phyloP scores from a whole-genome alignment of 2,888 invertebrate genomes.

The Cepaea hortensis region DNA sequence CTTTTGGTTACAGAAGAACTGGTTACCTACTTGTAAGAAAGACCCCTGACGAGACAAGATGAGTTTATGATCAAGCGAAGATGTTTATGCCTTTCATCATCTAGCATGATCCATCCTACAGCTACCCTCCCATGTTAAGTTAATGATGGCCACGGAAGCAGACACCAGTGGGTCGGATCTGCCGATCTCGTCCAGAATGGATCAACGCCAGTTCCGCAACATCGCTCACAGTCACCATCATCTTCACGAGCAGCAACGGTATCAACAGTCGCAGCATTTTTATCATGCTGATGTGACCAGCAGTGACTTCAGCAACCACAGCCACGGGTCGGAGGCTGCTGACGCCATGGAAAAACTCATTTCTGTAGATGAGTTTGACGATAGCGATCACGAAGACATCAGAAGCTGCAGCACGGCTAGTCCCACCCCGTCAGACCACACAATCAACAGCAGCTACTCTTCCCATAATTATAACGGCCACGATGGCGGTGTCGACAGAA shows the following conservation, averaged over 20 bases:
- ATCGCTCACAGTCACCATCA: constrained; percentile 2
- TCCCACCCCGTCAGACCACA: constrained; percentile 31
- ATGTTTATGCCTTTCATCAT: no score
- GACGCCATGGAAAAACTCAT: constrained; percentile 48
- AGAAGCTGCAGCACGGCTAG: constrained; percentile 6
- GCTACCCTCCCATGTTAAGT: not conserved
- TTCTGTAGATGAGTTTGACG: constrained; percentile 52
- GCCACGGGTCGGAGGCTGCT: not conserved
- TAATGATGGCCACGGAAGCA: constrained; percentile 35
- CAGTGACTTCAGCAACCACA: not conserved
- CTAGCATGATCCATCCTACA: no score
- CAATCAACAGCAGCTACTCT: constrained; percentile 27
- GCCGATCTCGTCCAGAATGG: not conserved
- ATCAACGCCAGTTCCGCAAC: not conserved
- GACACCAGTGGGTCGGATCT: constrained; percentile 29
- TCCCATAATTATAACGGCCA: constrained; percentile 2
- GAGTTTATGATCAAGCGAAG: no score
- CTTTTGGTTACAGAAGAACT: no score
- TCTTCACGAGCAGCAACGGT: not conserved
- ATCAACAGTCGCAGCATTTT: not conserved
- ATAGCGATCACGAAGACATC: constrained; percentile 30
- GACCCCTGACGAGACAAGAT: no score
- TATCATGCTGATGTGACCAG: not conserved
- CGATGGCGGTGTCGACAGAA: not conserved
- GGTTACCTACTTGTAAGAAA: no score